Percentiles rank a stretch among this genome's conserved stretches.
phyloP scores from a whole-genome alignment of 35 echinoderm and acorn worm species.

The Heliocidaris tuberculata region DNA sequence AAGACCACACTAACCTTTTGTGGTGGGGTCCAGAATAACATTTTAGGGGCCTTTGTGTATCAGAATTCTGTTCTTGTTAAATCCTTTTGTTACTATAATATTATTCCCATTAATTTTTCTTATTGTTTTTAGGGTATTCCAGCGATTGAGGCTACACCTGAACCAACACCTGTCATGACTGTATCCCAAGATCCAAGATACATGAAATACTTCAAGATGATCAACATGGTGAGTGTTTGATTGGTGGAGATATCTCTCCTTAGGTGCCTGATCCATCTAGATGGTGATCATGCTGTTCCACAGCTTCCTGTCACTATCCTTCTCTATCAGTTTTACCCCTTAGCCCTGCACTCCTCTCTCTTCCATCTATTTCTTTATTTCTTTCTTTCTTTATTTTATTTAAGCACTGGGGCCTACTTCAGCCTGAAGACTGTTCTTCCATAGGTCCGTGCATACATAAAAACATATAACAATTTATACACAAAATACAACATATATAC shows the following conservation, averaged over 20 bases:
- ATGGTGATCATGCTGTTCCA: background rate
- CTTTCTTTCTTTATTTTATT: no score
- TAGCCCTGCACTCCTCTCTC: background rate
- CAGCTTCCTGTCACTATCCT: background rate
- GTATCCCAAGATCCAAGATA: conserved; percentile 95
- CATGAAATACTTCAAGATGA: conserved; percentile 95
- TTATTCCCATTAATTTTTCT: background rate
- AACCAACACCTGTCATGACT: conserved; percentile 73
- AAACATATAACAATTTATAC: no score
- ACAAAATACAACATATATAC: no score
- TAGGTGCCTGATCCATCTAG: background rate
- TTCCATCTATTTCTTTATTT: no score
- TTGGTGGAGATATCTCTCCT: background rate
- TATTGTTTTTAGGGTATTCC: conserved; percentile 51
- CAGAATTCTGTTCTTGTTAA: no score
- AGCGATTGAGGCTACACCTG: conserved; percentile 60
- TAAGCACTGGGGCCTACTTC: no score
- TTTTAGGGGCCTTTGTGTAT: no score
- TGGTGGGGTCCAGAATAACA: no score
- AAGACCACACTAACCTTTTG: no score
- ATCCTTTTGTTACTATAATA: no score
- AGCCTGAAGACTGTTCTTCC: no score
- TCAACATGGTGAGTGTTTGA: conserved; percentile 78
- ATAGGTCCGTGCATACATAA: no score
- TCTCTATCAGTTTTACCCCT: background rate